Base-by-base conservation (phyloP, 2,797 vertebrate genomes). In the Melanotaenia boesemani region DNA sequence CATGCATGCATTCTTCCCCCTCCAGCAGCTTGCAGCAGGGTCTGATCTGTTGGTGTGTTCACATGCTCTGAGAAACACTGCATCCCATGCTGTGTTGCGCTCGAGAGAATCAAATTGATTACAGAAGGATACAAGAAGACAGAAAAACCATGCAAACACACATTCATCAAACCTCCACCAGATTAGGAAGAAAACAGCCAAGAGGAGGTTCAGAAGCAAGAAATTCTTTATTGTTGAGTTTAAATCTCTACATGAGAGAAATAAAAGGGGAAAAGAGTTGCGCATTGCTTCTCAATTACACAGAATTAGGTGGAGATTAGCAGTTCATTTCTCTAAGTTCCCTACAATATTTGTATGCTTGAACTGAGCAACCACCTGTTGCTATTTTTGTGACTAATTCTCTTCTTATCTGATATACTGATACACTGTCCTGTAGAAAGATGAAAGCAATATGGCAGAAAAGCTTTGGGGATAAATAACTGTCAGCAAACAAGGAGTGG, bases 211-310 rank as follows among this genome's bases (percentile, higher is more conserved):
- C 70, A 91, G 89, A 90, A 91, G 90, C 88, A 90, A 87, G 89
- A 89, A 85, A 89, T 81, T 88, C 81, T 94, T 94, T 93, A 94
- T 94, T 91, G 78, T 88, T 59, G 60, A 92, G 90, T 90, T 92
- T 89, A 93, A 91, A 90, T 87, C 79, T 94, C 91, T 88, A 92
- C 92, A 94, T 85, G 83, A 88, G 92, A 85, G 83, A 88, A 91
- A 91, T 91, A 85, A 84, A 90, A 89, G 74, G 67, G 68, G 67
- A 55, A 62, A 76, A 78, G 85, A 87, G 83, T 83, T 75, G 77
- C 77, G 82, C 32, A 44, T 80, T 85, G 84, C 83, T 90, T 90
- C 81, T 82, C 28, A 1, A 9, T 84, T 82, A 87, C 82, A 91
- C 70, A 87, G 80, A 88, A 46, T 84, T 82, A 86, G 74, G 60